Percentiles rank a stretch among this genome's conserved stretches.
phyloP scores from a whole-genome alignment of 2,113 vertebrate species.

The Tretioscincus oriximinensis region DNA sequence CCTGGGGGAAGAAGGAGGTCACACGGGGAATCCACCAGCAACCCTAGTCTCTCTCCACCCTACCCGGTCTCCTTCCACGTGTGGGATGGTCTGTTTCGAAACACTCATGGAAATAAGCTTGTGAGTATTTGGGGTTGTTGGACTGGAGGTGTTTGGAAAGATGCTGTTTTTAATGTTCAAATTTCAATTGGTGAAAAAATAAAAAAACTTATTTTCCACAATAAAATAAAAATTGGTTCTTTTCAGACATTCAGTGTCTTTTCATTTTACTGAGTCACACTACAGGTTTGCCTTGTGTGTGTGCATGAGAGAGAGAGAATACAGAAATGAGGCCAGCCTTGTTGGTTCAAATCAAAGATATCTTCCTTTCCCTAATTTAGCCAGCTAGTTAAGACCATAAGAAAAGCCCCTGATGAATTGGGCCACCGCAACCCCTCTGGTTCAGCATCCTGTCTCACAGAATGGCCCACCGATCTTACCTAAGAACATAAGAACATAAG shows the following conservation, averaged over 20 bases:
- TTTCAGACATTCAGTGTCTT: background rate
- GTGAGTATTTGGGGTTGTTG: background rate
- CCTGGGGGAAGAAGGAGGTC: background rate
- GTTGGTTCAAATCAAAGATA: background rate
- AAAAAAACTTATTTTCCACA: conserved; percentile 37
- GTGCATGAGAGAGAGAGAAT: too few relatives aligned
- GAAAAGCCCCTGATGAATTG: too few relatives aligned
- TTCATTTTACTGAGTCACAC: background rate
- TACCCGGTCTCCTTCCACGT: background rate
- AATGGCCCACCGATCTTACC: too few relatives aligned
- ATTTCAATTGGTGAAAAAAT: conserved; percentile 17
- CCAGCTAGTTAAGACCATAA: background rate
- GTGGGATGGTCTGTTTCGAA: background rate
- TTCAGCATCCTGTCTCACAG: too few relatives aligned
- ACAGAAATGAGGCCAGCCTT: background rate
- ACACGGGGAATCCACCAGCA: background rate
- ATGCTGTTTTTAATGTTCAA: conserved; percentile 31
- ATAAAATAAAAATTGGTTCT: conserved; percentile 26
- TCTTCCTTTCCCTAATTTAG: background rate
- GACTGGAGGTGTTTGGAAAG: background rate
- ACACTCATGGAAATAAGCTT: background rate
- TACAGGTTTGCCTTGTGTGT: background rate
- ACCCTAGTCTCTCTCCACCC: background rate
- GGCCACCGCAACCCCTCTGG: too few relatives aligned
- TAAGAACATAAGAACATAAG: too few relatives aligned